Evolutionary conservation across 1,140 invertebrate genomes (phyloP).

Genomic region (Copidosoma floridanum): DNA sequence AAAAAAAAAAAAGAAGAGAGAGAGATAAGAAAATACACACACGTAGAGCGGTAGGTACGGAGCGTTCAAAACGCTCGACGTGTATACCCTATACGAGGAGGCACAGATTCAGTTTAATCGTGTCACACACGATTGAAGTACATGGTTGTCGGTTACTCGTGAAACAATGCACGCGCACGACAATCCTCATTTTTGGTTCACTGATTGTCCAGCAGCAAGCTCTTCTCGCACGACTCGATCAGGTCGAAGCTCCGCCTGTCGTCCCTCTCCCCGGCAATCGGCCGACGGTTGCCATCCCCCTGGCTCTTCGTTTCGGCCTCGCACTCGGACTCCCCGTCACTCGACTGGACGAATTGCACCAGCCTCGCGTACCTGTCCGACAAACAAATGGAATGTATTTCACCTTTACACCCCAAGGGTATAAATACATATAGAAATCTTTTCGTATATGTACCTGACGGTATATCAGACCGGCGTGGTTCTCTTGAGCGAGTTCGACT

Average conservation of each 20-base stretch:
- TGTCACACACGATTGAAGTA: neutral
- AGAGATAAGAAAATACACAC: too few species aligned
- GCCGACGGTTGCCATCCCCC: neutral
- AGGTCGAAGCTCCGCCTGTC: neutral
- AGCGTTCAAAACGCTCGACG: neutral
- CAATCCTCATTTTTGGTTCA: too few species aligned
- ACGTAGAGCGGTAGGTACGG: too few species aligned
- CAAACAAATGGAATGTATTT: too few species aligned
- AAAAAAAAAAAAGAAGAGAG: neutral
- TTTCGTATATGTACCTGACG: constrained; percentile 45
- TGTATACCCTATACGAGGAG: constrained; percentile 5
- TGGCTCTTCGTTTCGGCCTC: constrained; percentile 26
- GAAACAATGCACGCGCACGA: too few species aligned
- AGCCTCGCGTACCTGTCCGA: constrained; percentile 45
- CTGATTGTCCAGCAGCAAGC: constrained; percentile 21
- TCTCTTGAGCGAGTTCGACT: constrained; percentile 53
- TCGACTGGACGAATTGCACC: constrained; percentile 40
- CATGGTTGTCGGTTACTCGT: too few species aligned
- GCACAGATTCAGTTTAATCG: constrained; percentile 21
- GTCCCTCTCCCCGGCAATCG: constrained; percentile 15
- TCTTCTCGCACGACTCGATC: constrained; percentile 8
- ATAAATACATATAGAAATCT: neutral
- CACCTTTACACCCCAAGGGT: too few species aligned
- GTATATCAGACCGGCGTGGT: constrained; percentile 59
- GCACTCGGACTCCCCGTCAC: constrained; percentile 35